Conservation (phyloP, 2,888 invertebrate genomes). For the Caenorhabditis sp. region DNA sequence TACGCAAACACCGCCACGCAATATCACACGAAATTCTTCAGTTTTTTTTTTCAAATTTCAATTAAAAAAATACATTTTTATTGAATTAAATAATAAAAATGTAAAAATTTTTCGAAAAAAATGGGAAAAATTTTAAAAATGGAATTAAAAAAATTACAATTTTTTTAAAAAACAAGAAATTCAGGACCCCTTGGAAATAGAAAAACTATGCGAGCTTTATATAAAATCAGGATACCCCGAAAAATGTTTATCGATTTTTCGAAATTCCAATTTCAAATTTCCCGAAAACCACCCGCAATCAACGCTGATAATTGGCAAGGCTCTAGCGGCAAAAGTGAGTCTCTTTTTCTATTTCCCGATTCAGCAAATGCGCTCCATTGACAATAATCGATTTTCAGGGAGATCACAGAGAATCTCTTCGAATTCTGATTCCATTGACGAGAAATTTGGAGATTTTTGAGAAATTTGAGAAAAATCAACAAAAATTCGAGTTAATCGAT, state of each 20-base stretch:
- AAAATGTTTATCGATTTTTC: background rate
- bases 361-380: background rate
- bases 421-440: conserved; percentile 42
- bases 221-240: conserved; percentile 26
- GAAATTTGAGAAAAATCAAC: no score
- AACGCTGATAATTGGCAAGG: conserved; percentile 18
- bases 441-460: conserved; percentile 27
- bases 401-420: conserved; percentile 27
- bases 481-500: conserved; percentile 35
- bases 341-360: no score
- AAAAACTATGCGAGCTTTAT: conserved; percentile 11
- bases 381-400: conserved; percentile 1
- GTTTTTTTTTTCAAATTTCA: no score
- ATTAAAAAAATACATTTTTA: no score
- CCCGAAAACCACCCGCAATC: background rate
- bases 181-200: background rate
- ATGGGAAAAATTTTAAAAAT: background rate
- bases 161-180: background rate
- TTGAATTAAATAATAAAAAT: background rate
- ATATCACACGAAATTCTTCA: no score
- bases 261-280: no score
- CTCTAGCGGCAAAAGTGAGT: background rate
- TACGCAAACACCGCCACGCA: no score
- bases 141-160: background rate
- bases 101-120: background rate